Conservation (phyloP, 2,113 vertebrate genomes). For the Hippolais icterina region DNA sequence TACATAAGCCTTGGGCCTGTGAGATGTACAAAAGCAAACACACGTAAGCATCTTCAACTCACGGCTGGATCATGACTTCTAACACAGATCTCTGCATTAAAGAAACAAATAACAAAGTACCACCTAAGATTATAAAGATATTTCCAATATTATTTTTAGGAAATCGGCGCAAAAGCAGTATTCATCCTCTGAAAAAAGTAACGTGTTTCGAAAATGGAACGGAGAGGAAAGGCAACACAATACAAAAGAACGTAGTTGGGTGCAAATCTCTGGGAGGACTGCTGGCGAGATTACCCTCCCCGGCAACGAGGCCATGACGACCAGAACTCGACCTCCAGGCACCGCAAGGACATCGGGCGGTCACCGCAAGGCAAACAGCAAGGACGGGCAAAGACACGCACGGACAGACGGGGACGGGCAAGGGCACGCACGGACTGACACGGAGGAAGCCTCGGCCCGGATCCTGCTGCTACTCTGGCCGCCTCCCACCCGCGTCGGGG, state of each 20-base stretch:
- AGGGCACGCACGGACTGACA: neutral
- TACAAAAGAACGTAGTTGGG: rapidly evolving
- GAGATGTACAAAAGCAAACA: neutral
- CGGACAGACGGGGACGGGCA: neutral
- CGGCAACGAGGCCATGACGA: neutral
- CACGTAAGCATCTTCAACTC: rapidly evolving
- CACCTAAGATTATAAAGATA: neutral
- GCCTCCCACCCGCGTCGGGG: no score
- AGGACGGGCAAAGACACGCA: neutral
- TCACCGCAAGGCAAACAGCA: neutral
- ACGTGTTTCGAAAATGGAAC: rapidly evolving
- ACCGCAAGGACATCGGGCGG: neutral
- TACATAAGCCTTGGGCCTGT: neutral
- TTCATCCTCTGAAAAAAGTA: rapidly evolving
- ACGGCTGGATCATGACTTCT: rapidly evolving
- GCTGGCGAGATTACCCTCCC: neutral
- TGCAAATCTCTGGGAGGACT: no score
- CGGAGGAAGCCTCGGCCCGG: neutral
- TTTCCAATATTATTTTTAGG: neutral
- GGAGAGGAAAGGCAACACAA: rapidly evolving
- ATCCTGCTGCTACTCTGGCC: neutral
- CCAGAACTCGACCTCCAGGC: neutral
- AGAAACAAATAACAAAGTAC: neutral
- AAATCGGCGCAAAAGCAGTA: rapidly evolving
- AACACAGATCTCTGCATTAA: neutral